Conservation (phyloP, 1,140 invertebrate species). For the Tetraneura akinire region DNA sequence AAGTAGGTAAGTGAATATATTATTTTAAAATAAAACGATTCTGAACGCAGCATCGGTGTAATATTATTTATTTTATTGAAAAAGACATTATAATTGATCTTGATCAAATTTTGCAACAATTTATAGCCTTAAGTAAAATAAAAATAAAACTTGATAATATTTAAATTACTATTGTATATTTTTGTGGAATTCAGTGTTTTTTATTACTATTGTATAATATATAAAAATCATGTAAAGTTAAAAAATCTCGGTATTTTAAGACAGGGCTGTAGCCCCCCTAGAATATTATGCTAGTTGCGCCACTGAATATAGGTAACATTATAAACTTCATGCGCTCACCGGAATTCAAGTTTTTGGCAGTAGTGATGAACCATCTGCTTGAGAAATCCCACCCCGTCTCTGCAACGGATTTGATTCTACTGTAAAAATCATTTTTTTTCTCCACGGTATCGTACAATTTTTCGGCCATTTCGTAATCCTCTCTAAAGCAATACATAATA, state of each 20-base stretch:
- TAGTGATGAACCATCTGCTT: slow-evolving; percentile 70
- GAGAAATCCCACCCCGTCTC: slow-evolving; percentile 90
- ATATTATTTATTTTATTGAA: neutral
- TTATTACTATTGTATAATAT: no score
- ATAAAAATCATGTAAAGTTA: no score
- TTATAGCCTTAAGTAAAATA: neutral
- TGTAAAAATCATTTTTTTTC: slow-evolving; percentile 73
- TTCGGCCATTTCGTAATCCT: slow-evolving; percentile 62
- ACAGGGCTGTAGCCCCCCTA: no score
- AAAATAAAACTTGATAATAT: neutral
- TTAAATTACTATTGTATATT: neutral
- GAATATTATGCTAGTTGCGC: no score
- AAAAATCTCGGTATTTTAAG: no score
- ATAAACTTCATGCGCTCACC: slow-evolving; percentile 8
- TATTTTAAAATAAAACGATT: neutral
- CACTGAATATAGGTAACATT: no score
- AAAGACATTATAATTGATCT: neutral
- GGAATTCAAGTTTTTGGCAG: neutral
- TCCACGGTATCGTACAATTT: slow-evolving; percentile 61
- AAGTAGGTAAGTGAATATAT: neutral
- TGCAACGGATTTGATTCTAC: slow-evolving; percentile 80
- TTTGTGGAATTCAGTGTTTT: no score
- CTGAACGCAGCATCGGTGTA: neutral
- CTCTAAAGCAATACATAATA: slow-evolving; percentile 59
- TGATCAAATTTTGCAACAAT: neutral